These are phyloP conservation scores for Pseudolaguvia tuberculata DNA, from an alignment of 2,113 vertebrate species.

Conservation along the genomic window DNA sequence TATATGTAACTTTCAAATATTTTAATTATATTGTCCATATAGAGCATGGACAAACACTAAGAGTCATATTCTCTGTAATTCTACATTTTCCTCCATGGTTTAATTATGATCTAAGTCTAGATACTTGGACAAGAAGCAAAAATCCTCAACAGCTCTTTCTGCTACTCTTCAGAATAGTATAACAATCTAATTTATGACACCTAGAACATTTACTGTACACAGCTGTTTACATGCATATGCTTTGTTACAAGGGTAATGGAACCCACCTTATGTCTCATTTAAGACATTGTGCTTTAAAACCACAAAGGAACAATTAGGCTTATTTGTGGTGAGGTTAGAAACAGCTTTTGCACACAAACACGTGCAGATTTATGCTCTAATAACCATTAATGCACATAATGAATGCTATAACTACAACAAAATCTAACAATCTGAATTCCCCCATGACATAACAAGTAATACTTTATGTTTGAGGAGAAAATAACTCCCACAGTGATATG, in stretches of 20 bases:
- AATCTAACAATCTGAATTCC: neutral
- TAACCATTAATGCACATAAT: neutral
- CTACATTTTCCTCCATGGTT: neutral
- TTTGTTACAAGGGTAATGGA: constrained; percentile 1
- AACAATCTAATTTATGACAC: neutral
- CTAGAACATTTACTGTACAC: neutral
- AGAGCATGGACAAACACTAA: neutral
- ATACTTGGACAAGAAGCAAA: neutral
- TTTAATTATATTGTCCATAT: too few relatives aligned
- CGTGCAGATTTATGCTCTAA: neutral
- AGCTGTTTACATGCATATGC: neutral
- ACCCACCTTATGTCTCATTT: constrained; percentile 2
- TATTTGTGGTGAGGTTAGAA: constrained; percentile 26
- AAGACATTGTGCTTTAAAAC: constrained; percentile 27
- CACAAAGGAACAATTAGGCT: constrained; percentile 17
- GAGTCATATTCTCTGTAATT: neutral
- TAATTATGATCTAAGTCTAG: neutral
- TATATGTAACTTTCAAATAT: too few relatives aligned
- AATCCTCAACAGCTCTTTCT: neutral
- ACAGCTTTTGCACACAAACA: constrained; percentile 39
- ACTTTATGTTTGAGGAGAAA: neutral
- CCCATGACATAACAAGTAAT: neutral
- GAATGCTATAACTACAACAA: neutral
- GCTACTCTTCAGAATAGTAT: neutral
- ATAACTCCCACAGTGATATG: neutral